Conservation (phyloP, 1,140 invertebrate genomes). For the Samia ricini region DNA sequence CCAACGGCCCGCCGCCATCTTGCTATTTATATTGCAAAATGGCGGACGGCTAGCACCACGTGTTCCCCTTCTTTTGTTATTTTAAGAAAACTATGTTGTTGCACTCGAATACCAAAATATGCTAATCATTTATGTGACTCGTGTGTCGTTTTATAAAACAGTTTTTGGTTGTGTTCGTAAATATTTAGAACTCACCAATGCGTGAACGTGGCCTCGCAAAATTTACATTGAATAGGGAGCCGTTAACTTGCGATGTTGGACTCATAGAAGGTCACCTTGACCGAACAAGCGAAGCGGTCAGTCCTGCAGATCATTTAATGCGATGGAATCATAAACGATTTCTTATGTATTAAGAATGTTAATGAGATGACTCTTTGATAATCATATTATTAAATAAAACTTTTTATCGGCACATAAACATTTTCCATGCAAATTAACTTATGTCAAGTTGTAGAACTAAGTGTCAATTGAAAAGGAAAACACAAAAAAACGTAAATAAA, state of each 20-base stretch:
- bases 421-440: not conserved
- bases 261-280: conserved; percentile 64
- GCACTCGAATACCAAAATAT: conserved; percentile 23
- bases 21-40: conserved; percentile 76
- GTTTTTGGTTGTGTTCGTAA: conserved; percentile 9
- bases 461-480: conserved; percentile 7
- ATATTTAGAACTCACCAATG: conserved; percentile 33
- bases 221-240: conserved; percentile 71
- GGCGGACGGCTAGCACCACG: conserved; percentile 59
- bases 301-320: conserved; percentile 1
- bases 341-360: conserved; percentile 12
- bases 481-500: conserved; percentile 1
- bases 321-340: conserved; percentile 1
- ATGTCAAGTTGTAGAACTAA: not conserved
- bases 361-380: conserved; percentile 12
- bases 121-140: conserved; percentile 24
- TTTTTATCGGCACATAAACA: not conserved
- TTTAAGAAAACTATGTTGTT: conserved; percentile 34
- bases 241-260: conserved; percentile 57
- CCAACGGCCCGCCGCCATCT: conserved; percentile 69
- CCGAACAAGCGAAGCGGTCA: conserved; percentile 38
- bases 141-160: not conserved
- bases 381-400: not conserved
- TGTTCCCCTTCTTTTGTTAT: conserved; percentile 64
- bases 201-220: conserved; percentile 49